These are phyloP conservation scores for Mellivora capensis DNA, from an alignment of 2,113 vertebrate species.

Conservation along the genomic window DNA sequence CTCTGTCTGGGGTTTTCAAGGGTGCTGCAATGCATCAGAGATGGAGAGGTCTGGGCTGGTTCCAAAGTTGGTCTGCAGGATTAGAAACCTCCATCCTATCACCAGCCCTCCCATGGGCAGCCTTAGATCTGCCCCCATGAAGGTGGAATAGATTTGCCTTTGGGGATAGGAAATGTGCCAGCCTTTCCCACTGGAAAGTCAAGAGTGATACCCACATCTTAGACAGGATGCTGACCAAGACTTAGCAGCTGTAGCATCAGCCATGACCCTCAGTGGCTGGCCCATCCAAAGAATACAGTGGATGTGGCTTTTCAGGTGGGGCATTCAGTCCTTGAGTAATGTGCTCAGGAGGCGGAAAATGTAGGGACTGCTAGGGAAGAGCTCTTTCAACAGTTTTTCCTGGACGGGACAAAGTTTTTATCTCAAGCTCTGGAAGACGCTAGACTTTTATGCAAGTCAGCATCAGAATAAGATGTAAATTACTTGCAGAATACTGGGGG, in stretches of 20 bases:
- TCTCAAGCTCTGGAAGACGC: constrained; percentile 3
- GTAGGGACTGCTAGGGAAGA: not conserved
- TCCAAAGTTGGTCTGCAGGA: not conserved
- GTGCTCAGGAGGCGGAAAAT: not conserved
- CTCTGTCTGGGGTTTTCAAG: not conserved
- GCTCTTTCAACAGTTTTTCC: not conserved
- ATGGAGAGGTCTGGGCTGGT: not conserved
- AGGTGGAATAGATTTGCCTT: not conserved
- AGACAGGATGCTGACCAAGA: not conserved
- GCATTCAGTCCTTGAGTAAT: not conserved
- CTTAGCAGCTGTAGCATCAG: not conserved
- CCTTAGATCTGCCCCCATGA: not conserved
- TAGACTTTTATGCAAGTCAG: not conserved
- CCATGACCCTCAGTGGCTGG: not conserved
- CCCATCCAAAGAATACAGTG: not conserved
- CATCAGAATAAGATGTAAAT: not conserved
- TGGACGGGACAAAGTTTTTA: not conserved
- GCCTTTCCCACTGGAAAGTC: not conserved
- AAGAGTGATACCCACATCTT: not conserved
- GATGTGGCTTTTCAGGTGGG: not conserved
- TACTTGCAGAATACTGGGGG: not conserved
- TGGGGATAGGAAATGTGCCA: not conserved
- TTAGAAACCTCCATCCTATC: not conserved
- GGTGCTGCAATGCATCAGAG: constrained; percentile 13
- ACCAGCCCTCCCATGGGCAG: not conserved